Percentiles rank a stretch among this genome's conserved stretches.
phyloP scores from a whole-genome alignment of 2,888 invertebrate species.

The Physocephala rufipes region DNA sequence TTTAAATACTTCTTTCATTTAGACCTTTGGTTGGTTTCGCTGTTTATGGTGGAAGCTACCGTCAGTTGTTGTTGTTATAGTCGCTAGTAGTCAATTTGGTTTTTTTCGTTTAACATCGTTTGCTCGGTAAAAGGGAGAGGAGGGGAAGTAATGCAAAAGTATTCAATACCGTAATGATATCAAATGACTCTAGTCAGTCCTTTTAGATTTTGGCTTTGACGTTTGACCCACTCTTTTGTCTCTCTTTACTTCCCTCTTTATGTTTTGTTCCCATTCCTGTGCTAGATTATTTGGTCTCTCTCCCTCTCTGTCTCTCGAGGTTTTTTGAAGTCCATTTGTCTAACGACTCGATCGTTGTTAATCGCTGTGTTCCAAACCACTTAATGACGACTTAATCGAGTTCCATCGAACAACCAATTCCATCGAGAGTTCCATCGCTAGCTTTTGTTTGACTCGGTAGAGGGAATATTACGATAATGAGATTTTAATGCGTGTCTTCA shows the following conservation, averaged over 20 bases:
- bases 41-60: neutral
- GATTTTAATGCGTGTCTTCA: neutral
- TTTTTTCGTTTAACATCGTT: neutral
- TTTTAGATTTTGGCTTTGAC: no score
- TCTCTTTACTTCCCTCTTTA: neutral
- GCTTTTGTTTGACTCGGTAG: neutral
- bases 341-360: neutral
- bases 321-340: neutral
- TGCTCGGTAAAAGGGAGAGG: no score
- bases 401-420: constrained; percentile 40
- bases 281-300: no score
- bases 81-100: constrained; percentile 5
- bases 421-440: neutral
- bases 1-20: no score
- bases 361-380: constrained; percentile 53
- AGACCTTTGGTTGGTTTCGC: neutral
- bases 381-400: constrained; percentile 55
- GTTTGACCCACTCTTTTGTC: no score
- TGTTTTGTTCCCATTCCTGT: neutral
- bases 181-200: no score
- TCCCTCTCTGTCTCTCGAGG: constrained; percentile 1
- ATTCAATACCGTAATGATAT: no score
- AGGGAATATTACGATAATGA: constrained; percentile 12
- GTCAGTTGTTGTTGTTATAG: constrained; percentile 28
- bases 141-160: no score